Conservation (phyloP, 2,888 invertebrate genomes). For the Dynastes hyllus region DNA sequence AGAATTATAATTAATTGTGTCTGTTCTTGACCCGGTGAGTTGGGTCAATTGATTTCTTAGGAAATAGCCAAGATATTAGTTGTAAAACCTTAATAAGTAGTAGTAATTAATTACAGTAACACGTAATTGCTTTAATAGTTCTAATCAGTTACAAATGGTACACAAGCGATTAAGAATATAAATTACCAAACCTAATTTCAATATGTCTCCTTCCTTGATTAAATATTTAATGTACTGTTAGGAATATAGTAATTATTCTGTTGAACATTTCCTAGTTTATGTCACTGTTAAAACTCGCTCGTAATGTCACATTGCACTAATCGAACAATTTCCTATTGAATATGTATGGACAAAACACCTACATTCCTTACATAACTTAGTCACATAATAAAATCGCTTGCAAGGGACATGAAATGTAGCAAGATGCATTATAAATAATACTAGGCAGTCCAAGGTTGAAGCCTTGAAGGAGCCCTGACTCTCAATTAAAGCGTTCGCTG, state of each 20-base stretch:
- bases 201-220: neutral
- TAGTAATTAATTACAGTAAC: neutral
- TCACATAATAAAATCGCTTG: neutral
- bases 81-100: too few species aligned
- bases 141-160: neutral
- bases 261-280: neutral
- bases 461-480: slow-evolving; percentile 29
- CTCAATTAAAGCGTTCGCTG: neutral
- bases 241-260: too few species aligned
- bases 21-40: too few species aligned
- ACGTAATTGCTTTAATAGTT: neutral
- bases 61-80: too few species aligned
- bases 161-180: neutral
- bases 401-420: neutral
- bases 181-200: neutral
- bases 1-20: too few species aligned
- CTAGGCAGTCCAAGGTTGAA: slow-evolving; percentile 14
- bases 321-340: neutral
- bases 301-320: neutral
- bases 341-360: slow-evolving; percentile 6
- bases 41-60: too few species aligned
- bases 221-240: neutral
- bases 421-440: slow-evolving; percentile 28
- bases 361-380: slow-evolving; percentile 5
- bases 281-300: neutral